Percentiles rank a stretch among this genome's conserved stretches.
phyloP scores from a whole-genome alignment of 35 echinoderm and acorn worm species.

The Anneissia japonica region DNA sequence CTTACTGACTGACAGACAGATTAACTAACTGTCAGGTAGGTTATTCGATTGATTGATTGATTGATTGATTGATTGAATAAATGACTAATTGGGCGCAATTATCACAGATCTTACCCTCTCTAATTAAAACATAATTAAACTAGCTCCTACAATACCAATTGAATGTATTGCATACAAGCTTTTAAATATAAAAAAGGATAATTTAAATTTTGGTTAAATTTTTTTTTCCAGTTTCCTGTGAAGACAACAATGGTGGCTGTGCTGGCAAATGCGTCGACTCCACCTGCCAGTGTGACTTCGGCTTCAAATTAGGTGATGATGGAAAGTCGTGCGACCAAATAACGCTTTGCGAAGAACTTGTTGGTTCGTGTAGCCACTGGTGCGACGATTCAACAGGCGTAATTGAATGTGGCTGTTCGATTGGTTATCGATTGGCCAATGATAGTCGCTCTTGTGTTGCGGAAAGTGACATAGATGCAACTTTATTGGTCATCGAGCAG shows the following conservation, averaged over 20 bases:
- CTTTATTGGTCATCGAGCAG: not conserved
- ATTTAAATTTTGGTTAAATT: no score
- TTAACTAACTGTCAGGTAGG: no score
- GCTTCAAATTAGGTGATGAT: not conserved
- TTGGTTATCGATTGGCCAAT: not conserved
- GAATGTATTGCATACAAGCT: no score
- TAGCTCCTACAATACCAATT: no score
- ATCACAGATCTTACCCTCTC: no score
- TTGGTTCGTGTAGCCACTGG: not conserved
- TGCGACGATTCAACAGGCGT: not conserved
- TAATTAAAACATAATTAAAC: no score
- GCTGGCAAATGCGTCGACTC: not conserved
- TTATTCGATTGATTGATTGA: no score
- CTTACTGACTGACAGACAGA: no score
- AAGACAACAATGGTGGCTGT: not conserved
- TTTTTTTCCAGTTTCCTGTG: not conserved
- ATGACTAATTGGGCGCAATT: no score
- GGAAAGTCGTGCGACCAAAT: not conserved
- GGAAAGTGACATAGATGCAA: not conserved
- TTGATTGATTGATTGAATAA: no score
- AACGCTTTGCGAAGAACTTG: not conserved
- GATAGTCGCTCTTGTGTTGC: not conserved
- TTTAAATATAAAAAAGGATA: no score
- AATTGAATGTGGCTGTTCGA: not conserved
- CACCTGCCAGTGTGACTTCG: not conserved